Base-by-base conservation (phyloP, 2,113 vertebrate genomes). In the Prunella himalayana region DNA sequence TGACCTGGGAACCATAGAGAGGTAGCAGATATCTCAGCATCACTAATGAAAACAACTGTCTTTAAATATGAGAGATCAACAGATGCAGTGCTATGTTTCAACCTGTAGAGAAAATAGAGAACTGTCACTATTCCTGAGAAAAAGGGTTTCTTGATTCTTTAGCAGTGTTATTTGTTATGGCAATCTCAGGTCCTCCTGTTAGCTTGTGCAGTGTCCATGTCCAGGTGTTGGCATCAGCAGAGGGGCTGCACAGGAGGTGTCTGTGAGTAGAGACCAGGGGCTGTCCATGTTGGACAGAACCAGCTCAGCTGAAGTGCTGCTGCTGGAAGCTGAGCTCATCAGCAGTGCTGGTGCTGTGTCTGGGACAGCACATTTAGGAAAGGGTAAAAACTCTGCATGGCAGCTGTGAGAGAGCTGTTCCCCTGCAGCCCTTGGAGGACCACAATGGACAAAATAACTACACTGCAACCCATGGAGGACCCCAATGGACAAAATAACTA, bases 141-240 rank as follows among this genome's bases (percentile, higher is more conserved):
- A 86, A 95, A 94, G 17, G 23, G 41, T 12, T 53, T 65, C 25
- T 53, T 86, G 50, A 41, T 61, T 53, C 79, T 75, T 82, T 63
- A 37, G 0, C 5, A n/a, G 13, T 0, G 0, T 3, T 42, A 6
- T 47, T 79, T 18, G 11, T 75, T 19, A 45, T 9, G 27, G 13
- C 13, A 66, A 66, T 42, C 37, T 20, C 54, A 53, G 7, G 4
- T 54, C 20, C 75, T 27, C 3, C n/a, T 50, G 5, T 13, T 15
- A 22, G 30, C 39, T 70, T 25, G 10, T 31, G 41, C 39, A 13
- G 18, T 30, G 41, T 51, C 49, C 3, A 0, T n/a, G 61, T 13
- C 4, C 30, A 68, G 24, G 18, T 23, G 31, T 2, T 83, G 47
- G 18, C 35, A 47, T 57, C 2, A 9, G 49, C 1, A 10, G 44